phyloP scores from a whole-genome alignment of 2,888 invertebrate species.

The Melipona beecheii region DNA sequence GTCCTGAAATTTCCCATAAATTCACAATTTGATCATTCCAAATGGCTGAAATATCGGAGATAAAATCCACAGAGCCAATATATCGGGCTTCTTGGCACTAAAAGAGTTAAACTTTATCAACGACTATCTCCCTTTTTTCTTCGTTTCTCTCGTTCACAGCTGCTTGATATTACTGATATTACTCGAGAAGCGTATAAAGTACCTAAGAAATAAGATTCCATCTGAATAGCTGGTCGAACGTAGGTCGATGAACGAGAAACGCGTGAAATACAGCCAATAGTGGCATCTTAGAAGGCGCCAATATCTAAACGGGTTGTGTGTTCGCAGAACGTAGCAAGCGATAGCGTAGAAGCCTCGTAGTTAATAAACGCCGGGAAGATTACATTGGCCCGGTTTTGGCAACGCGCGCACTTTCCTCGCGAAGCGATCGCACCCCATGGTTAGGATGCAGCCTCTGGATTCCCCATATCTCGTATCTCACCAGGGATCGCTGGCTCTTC shows the following conservation, averaged over 20 bases:
- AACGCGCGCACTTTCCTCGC: conserved; percentile 59
- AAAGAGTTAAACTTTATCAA: not conserved
- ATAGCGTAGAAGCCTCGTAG: conserved; percentile 26
- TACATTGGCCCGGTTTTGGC: conserved; percentile 64
- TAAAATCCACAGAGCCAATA: no score
- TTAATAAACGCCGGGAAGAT: conserved; percentile 63
- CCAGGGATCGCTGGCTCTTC: conserved; percentile 49
- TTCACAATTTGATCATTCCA: no score
- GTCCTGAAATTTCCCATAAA: no score
- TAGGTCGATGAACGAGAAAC: conserved; percentile 4
- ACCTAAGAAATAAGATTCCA: not conserved
- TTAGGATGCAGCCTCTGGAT: conserved; percentile 53
- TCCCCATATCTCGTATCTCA: conserved; percentile 53
- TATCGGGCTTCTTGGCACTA: no score
- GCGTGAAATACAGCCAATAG: not conserved
- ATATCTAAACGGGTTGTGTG: conserved; percentile 27
- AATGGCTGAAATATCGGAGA: no score
- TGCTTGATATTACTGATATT: not conserved
- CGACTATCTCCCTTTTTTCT: not conserved
- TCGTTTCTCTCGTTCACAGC: not conserved
- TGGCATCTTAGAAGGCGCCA: conserved; percentile 1
- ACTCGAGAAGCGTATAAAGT: not conserved
- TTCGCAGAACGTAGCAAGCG: conserved; percentile 45
- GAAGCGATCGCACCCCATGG: conserved; percentile 63
- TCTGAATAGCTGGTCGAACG: not conserved